Evolutionary conservation across 1,140 invertebrate genomes (phyloP).

Genomic region (Drosophila triauraria): DNA sequence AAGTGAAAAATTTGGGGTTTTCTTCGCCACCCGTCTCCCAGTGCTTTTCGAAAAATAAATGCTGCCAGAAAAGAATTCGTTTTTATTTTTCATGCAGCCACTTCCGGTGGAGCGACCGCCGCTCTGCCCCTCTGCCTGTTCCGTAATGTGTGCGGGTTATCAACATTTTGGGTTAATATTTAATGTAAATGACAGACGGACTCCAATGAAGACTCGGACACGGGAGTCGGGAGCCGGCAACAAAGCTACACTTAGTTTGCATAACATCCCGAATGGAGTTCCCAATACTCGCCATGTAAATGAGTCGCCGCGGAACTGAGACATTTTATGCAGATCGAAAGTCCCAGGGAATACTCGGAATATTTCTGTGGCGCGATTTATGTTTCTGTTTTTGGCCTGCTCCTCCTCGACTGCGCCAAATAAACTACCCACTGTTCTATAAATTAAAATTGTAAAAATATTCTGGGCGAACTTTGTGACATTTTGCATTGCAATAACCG

Average conservation of each 20-base stretch:
- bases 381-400: slow-evolving; percentile 59
- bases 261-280: slow-evolving; percentile 33
- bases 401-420: slow-evolving; percentile 23
- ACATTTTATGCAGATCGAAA: slow-evolving; percentile 81
- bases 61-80: slow-evolving; percentile 56
- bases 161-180: slow-evolving; percentile 81
- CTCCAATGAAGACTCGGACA: slow-evolving; percentile 53
- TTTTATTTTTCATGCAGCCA: slow-evolving; percentile 54
- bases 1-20: slow-evolving; percentile 76
- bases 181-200: slow-evolving; percentile 72
- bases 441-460: slow-evolving; percentile 78
- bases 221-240: background rate
- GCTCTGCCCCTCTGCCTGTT: slow-evolving; percentile 13
- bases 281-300: slow-evolving; percentile 59
- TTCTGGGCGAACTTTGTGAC: slow-evolving; percentile 61
- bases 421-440: slow-evolving; percentile 58
- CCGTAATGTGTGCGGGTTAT: slow-evolving; percentile 73
- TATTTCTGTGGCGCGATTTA: slow-evolving; percentile 52
- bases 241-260: slow-evolving; percentile 51
- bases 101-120: slow-evolving; percentile 34
- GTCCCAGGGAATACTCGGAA: slow-evolving; percentile 56
- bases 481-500: slow-evolving; percentile 56
- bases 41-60: slow-evolving; percentile 45
- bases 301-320: slow-evolving; percentile 60
- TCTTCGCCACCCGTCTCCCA: slow-evolving; percentile 33